Percentiles rank a stretch among this genome's conserved stretches.
Evolutionary conservation across 2,113 vertebrate genomes (phyloP).

Genomic region (Alethe castanea): DNA sequence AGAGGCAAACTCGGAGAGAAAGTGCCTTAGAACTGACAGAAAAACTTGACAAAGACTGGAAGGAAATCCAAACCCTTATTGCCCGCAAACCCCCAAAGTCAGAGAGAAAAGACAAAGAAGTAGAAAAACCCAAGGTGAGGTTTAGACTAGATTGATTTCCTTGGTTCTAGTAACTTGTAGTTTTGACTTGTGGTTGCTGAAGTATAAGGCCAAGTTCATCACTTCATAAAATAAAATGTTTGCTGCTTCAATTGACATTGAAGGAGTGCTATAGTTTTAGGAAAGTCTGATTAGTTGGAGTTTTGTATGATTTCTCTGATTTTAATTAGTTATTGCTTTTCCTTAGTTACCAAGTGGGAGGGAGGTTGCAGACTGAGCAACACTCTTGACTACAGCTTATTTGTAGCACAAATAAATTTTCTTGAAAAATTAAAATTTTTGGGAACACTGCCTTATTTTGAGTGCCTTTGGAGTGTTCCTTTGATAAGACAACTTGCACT

Average conservation of each 20-base stretch:
- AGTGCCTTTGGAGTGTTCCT: background rate
- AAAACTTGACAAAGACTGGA: conserved; percentile 95
- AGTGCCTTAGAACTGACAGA: conserved; percentile 89
- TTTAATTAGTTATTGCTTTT: background rate
- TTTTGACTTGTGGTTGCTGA: background rate
- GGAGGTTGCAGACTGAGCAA: background rate
- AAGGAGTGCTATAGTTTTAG: background rate
- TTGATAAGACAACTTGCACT: background rate
- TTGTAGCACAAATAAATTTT: background rate
- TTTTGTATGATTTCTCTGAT: background rate
- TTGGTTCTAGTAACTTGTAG: background rate
- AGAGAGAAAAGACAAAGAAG: conserved; percentile 58
- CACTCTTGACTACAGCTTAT: background rate
- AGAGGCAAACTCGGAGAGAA: conserved; percentile 86
- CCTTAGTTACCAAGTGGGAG: background rate
- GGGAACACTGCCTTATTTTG: background rate
- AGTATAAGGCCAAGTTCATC: background rate
- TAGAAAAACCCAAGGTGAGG: conserved; percentile 83
- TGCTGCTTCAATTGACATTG: background rate
- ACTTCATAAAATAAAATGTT: background rate
- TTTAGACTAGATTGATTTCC: background rate
- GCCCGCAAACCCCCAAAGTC: conserved; percentile 75
- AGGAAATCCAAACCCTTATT: conserved; percentile 85
- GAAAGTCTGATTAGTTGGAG: background rate
- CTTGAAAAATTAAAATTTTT: background rate